A percentile compares a stretch with the other conserved stretches of the same genome.
Conservation (phyloP, 2,888 invertebrate genomes). For the Coremacera marginata region DNA sequence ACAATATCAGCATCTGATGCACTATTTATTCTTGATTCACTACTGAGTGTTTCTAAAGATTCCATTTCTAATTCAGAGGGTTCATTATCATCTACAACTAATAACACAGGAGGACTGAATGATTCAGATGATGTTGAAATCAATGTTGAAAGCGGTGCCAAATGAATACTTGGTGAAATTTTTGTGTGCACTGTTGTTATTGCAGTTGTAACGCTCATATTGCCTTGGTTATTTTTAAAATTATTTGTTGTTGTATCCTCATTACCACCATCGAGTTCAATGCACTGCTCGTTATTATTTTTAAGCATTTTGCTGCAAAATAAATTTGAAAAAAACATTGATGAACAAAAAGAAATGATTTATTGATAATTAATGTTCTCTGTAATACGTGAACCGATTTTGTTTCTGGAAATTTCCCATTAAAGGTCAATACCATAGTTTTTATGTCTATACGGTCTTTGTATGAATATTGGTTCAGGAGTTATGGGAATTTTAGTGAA, state of each 20-base stretch:
- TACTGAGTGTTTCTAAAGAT: neutral
- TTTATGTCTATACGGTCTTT: too few relatives aligned
- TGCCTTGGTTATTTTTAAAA: neutral
- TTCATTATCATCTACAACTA: too few relatives aligned
- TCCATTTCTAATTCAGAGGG: too few relatives aligned
- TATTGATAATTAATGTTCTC: too few relatives aligned
- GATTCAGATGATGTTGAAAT: neutral
- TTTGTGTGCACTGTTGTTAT: neutral
- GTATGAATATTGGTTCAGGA: too few relatives aligned
- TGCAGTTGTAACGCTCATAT: neutral
- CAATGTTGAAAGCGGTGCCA: neutral
- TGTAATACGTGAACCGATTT: too few relatives aligned
- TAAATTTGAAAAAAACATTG: neutral
- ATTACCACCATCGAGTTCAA: neutral
- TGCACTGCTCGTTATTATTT: neutral
- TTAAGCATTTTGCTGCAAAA: constrained; percentile 11
- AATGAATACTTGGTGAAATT: neutral
- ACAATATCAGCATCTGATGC: neutral
- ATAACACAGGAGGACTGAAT: too few relatives aligned
- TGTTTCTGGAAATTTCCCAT: too few relatives aligned
- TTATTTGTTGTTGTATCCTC: neutral
- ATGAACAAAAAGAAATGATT: too few relatives aligned
- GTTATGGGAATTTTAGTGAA: too few relatives aligned
- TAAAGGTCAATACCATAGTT: too few relatives aligned
- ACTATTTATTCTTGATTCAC: neutral